These are phyloP conservation scores for Caranx ignobilis DNA, from an alignment of 2,113 vertebrate genomes.

Conservation along the genomic window DNA sequence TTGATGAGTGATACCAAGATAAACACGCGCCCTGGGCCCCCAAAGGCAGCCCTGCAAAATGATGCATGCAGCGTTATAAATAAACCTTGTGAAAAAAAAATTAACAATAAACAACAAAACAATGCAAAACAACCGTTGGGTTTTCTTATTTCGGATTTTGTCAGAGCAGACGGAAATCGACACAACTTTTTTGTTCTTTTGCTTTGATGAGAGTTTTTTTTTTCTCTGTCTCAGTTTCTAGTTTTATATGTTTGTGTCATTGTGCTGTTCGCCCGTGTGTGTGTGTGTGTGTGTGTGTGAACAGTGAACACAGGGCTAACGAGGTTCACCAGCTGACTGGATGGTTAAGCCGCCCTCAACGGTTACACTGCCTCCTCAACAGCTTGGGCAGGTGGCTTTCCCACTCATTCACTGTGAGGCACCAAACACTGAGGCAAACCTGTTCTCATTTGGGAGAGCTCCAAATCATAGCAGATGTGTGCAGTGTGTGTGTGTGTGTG, in stretches of 20 bases:
- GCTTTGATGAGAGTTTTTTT: conserved; percentile 56
- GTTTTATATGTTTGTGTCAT: conserved; percentile 12
- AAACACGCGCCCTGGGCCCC: conserved; percentile 78
- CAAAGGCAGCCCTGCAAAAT: conserved; percentile 79
- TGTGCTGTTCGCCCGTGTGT: conserved; percentile 14
- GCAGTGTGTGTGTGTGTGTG: conserved; percentile 19
- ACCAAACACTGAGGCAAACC: conserved; percentile 59
- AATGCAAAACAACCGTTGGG: conserved; percentile 69
- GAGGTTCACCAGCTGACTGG: conserved; percentile 74
- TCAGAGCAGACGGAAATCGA: conserved; percentile 39
- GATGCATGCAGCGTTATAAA: conserved; percentile 81
- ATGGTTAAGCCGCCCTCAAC: conserved; percentile 68
- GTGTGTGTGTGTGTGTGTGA: conserved; percentile 41
- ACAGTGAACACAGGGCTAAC: conserved; percentile 67
- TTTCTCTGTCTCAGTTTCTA: conserved; percentile 19
- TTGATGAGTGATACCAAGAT: conserved; percentile 86
- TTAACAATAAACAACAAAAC: conserved; percentile 70
- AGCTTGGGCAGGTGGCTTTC: conserved; percentile 64
- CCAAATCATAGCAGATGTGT: conserved; percentile 76
- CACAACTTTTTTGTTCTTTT: conserved; percentile 35
- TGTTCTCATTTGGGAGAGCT: conserved; percentile 72
- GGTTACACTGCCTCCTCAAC: conserved; percentile 56
- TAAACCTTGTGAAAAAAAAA: conserved; percentile 69
- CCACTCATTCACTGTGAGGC: conserved; percentile 63
- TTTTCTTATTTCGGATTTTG: conserved; percentile 49